These are phyloP conservation scores for Euura saliciscinereae DNA, from an alignment of 1,140 invertebrate species.

Conservation along the genomic window DNA sequence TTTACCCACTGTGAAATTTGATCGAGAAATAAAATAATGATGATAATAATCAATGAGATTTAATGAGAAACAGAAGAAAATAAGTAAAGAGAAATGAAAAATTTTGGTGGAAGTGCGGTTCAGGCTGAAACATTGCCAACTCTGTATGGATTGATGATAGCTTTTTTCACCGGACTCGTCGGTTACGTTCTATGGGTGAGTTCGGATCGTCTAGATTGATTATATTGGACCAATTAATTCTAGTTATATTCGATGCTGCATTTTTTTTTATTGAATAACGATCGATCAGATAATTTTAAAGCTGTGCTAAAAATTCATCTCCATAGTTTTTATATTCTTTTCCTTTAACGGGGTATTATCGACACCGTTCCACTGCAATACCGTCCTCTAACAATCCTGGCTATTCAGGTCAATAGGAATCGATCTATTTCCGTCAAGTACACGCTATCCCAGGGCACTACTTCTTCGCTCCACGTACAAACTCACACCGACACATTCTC, in stretches of 20 bases:
- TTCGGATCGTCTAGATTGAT: conserved; percentile 8
- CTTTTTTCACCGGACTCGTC: conserved; percentile 49
- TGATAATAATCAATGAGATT: background rate
- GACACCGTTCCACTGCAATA: background rate
- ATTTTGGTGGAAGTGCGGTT: background rate
- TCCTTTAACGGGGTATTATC: background rate
- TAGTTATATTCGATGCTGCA: no score
- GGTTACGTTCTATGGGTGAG: conserved; percentile 56
- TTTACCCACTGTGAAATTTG: no score
- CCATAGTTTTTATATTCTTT: no score
- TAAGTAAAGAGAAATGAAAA: conserved; percentile 1
- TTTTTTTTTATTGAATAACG: no score
- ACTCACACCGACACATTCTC: background rate
- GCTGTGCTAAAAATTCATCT: no score
- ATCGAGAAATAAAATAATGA: no score
- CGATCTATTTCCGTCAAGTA: conserved; percentile 15
- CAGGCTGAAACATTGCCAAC: conserved; percentile 48
- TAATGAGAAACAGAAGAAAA: conserved; percentile 12
- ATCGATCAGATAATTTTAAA: no score
- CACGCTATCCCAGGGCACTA: background rate
- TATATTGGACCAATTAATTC: no score
- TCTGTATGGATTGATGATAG: conserved; percentile 54
- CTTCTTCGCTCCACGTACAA: background rate
- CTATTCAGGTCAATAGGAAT: conserved; percentile 13
- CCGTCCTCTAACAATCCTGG: conserved; percentile 5